A percentile compares a stretch with the other conserved stretches of the same genome.
Conservation (phyloP, 1,140 invertebrate genomes). For the Aethina tumida region DNA sequence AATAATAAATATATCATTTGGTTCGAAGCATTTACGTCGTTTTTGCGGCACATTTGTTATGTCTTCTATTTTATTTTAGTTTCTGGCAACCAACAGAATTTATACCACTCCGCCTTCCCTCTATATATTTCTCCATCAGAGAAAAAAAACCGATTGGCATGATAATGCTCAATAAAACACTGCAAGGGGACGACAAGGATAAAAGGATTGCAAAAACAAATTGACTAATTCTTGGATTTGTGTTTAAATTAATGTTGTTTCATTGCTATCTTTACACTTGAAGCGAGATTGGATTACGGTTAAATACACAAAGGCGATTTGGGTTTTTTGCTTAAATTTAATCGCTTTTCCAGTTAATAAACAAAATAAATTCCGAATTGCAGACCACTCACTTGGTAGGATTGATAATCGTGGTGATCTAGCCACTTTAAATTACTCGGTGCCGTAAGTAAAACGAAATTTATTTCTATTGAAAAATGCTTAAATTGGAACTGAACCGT, state of each 20-base stretch:
- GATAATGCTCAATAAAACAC: conserved; percentile 26
- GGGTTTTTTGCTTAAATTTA: conserved; percentile 13
- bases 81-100: conserved; percentile 21
- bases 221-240: conserved; percentile 25
- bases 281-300: conserved; percentile 17
- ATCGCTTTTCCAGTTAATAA: conserved; percentile 16
- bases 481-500: no score
- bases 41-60: conserved; percentile 30
- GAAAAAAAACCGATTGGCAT: conserved; percentile 21
- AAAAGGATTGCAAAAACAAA: conserved; percentile 27
- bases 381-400: no score
- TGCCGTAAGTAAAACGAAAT: no score
- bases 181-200: conserved; percentile 15
- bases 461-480: no score
- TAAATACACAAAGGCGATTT: conserved; percentile 13
- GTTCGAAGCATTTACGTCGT: conserved; percentile 25
- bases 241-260: conserved; percentile 22
- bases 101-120: conserved; percentile 20
- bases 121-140: conserved; percentile 25
- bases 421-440: no score
- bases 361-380: conserved; percentile 13
- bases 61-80: conserved; percentile 26
- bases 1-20: conserved; percentile 32
- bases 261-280: conserved; percentile 17
- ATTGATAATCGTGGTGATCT: no score